Evolutionary conservation across 2,797 vertebrate species (phyloP), one percentile per base, ranked within the genome.

Genomic region (Spondyliosoma cantharus): DNA sequence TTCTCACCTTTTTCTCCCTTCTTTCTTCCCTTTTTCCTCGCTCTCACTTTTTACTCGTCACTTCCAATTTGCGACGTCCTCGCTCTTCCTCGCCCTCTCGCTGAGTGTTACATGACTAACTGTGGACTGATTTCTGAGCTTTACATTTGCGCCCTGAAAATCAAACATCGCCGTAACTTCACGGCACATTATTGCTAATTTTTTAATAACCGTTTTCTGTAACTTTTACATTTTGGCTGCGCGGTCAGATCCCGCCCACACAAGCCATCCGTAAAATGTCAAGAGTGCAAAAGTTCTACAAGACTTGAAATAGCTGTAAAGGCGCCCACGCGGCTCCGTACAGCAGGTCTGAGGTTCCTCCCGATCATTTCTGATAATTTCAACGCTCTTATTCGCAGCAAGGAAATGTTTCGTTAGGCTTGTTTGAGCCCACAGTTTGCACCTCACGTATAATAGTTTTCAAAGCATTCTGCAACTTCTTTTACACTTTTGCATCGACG

Each of bases 241-340:
- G 45, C 56, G 58, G 57, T 78, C 63, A 49, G 65, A 76, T 69
- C 19, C 57, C 7, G 20, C 76, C 86, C 17, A 80, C 78, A 69
- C 43, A 71, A 69, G 37, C 25, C 68, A 53, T 65, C 69, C 7
- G 20, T 79, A 57, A 74, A 74, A 82, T 84, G 77, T 85, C 69
- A 82, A 74, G 78, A 81, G 79, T 70, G 45, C 67, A 80, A 64
- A 32, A 74, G 63, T 75, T 72, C 54, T 45, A 85, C 19, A 53
- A 42, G 24, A 66, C 37, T 32, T 67, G 15, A 75, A 64, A 58
- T 37, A 45, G 45, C 57, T 67, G 2, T 59, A 11, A 56, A 80
- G 66, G 59, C 76, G 29, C 57, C 76, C 76, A 76, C 76, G 52
- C 25, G 48, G 24, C 42, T 57, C 50, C n/a, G 37, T 32, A 58